Evolutionary conservation across 2,888 invertebrate species (phyloP).

Genomic region (Corythucha ciliata): DNA sequence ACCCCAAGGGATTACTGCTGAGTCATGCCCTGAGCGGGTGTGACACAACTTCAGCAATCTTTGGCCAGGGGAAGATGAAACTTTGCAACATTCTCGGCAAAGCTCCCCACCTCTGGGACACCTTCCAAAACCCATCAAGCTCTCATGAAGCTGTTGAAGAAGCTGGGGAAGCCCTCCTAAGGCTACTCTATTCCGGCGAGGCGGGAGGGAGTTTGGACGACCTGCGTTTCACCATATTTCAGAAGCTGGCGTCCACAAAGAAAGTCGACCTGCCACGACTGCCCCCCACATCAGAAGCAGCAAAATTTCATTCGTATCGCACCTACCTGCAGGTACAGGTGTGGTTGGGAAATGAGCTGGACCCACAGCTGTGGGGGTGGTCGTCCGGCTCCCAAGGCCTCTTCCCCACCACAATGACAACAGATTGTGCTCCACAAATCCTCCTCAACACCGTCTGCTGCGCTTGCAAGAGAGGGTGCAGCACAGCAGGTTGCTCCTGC

Average conservation of each 20-base stretch:
- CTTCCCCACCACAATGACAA: not conserved
- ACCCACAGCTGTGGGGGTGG: constrained; percentile 1
- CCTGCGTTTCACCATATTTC: too few species aligned
- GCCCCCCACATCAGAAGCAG: too few species aligned
- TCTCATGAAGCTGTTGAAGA: not conserved
- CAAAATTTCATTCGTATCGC: too few species aligned
- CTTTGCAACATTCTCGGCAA: too few species aligned
- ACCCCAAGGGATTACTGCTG: not conserved
- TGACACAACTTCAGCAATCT: too few species aligned
- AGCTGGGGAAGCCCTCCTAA: constrained; percentile 6
- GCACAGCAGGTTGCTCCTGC: constrained; percentile 4
- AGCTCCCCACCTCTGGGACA: not conserved
- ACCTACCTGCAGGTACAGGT: constrained; percentile 10
- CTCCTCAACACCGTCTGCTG: constrained; percentile 2
- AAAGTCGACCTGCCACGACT: too few species aligned
- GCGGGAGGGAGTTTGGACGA: too few species aligned
- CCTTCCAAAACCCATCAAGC: not conserved
- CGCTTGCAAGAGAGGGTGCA: not conserved
- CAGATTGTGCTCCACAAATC: too few species aligned
- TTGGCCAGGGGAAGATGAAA: too few species aligned
- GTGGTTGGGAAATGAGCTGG: constrained; percentile 9
- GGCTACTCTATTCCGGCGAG: too few species aligned
- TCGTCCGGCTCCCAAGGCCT: not conserved
- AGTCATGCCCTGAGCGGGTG: too few species aligned
- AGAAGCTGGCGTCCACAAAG: too few species aligned